phyloP scores from a whole-genome alignment of 1,140 invertebrate genomes.

The Propsilocerus akamusi region DNA sequence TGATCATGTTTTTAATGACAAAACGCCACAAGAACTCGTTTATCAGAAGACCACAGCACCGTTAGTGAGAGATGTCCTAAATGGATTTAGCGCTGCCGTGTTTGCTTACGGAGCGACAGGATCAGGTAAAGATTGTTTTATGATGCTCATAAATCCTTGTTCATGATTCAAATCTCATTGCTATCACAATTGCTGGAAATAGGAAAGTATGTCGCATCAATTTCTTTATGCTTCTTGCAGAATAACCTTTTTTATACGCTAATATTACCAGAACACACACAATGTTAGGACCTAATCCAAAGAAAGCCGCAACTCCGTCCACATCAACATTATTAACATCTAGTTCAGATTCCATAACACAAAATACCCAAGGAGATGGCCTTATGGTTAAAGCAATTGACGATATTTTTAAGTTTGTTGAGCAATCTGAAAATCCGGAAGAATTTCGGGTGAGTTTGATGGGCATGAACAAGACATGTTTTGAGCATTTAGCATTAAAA shows the following conservation, averaged over 20 bases:
- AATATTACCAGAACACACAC: conserved; percentile 23
- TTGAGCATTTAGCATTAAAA: too few species aligned
- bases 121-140: conserved; percentile 76
- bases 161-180: too few species aligned
- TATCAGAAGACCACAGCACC: conserved; percentile 66
- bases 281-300: conserved; percentile 20
- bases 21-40: conserved; percentile 59
- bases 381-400: conserved; percentile 23
- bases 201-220: too few species aligned
- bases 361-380: conserved; percentile 8
- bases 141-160: too few species aligned
- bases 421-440: conserved; percentile 13
- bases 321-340: conserved; percentile 9
- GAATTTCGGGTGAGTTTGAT: conserved; percentile 14
- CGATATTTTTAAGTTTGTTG: conserved; percentile 20
- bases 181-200: too few species aligned
- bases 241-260: conserved; percentile 6
- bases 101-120: conserved; percentile 95
- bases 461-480: too few species aligned
- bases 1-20: conserved; percentile 67
- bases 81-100: conserved; percentile 87
- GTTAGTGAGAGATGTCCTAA: conserved; percentile 71
- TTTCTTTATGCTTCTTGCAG: conserved; percentile 13
- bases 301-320: conserved; percentile 13
- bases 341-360: conserved; percentile 10